These are phyloP conservation scores for Lithosia quadra DNA, from an alignment of 2,888 invertebrate species.

Conservation along the genomic window DNA sequence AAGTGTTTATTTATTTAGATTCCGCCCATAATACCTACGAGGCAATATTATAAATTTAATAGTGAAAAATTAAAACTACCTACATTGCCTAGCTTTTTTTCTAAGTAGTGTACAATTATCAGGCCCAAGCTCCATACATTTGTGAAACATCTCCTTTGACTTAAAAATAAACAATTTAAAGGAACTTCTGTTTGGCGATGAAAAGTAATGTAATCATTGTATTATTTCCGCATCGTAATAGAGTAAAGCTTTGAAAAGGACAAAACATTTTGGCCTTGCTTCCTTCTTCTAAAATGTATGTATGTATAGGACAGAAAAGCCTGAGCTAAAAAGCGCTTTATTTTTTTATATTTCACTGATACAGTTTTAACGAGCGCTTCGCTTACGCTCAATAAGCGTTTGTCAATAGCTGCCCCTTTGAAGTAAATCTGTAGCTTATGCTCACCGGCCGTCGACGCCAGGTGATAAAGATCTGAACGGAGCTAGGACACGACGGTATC, in stretches of 20 bases:
- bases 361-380: background rate
- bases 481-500: too few relatives aligned
- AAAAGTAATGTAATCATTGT: constrained; percentile 6
- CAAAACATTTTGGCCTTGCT: background rate
- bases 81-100: too few relatives aligned
- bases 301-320: background rate
- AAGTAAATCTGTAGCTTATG: background rate
- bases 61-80: too few relatives aligned
- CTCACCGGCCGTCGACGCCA: background rate
- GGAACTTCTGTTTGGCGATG: background rate
- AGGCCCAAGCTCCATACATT: too few relatives aligned
- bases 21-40: too few relatives aligned
- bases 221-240: constrained; percentile 6
- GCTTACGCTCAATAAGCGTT: background rate
- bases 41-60: too few relatives aligned
- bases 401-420: background rate
- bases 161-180: background rate
- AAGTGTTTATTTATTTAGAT: too few relatives aligned
- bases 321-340: background rate
- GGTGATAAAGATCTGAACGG: background rate
- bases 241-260: background rate
- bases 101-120: too few relatives aligned
- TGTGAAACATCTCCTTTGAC: too few relatives aligned
- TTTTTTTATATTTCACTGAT: background rate
- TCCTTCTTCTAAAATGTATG: background rate